Evolutionary conservation across 1,140 invertebrate genomes (phyloP), one percentile per base, ranked within the genome.

Genomic region (Drosophila subpulchrella): DNA sequence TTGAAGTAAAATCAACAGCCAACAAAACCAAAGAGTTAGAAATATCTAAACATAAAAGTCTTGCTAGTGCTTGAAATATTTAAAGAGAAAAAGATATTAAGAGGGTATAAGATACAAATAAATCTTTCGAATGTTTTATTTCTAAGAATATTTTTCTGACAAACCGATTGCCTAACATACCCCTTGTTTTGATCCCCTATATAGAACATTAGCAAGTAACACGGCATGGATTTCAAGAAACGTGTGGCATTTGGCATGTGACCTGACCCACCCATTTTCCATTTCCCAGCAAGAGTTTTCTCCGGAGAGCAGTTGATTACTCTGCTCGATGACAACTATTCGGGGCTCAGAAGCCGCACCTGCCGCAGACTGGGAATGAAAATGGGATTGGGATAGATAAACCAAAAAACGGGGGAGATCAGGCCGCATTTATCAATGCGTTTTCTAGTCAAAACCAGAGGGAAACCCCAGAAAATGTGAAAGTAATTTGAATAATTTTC

Each of bases 221-320:
- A 75, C 34, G 75, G 75, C 82, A 86, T 86, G 72, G 76, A 88
- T 88, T 86, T 86, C 79, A 83, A 67, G 39, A 41, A 67, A 79
- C 82, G 83, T 83, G 82, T 79, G 83, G 53, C 82, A 51, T 46
- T 75, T 47, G 61, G 67, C 84, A 82, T 88, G 83, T 77, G 83
- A 78, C 68, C 81, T 61, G 39, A 46, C 32, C 55, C 68, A 54
- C 63, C 67, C 68, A 48, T 39, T 61, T 57, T 55, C 20, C 54
- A 53, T 30, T 58, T 48, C 74, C 50, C 74, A 76, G 73, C 71
- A 39, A 44, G 62, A 44, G n/a, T 36, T 41, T 46, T 55, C 72
- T 76, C 78, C 47, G 38, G 78, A 81, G 78, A 72, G 55, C 65
- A 20, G 61, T 81, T 77, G 78, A 55, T 62, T 75, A 61, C 47